phyloP scores from a whole-genome alignment of 2,888 invertebrate genomes.

The Holacanthella duospinosa region DNA sequence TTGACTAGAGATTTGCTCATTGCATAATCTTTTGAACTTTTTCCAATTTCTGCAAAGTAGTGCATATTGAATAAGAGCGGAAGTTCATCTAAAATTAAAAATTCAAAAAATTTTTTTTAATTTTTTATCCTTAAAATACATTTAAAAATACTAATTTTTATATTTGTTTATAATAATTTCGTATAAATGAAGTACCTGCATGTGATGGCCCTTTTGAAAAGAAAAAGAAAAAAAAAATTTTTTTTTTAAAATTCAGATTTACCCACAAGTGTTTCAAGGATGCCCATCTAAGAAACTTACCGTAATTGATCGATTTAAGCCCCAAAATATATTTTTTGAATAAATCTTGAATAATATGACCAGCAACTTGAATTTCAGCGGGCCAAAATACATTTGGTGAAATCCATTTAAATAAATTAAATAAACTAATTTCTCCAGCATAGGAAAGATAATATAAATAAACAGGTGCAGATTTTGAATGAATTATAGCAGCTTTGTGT shows the following conservation, averaged over 20 bases:
- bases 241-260: not conserved
- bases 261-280: not conserved
- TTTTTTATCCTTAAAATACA: too few species aligned
- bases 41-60: slow-evolving; percentile 30
- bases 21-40: slow-evolving; percentile 27
- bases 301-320: not conserved
- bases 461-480: slow-evolving; percentile 14
- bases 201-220: slow-evolving; percentile 11
- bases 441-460: slow-evolving; percentile 18
- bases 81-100: slow-evolving; percentile 25
- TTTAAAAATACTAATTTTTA: too few species aligned
- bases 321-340: slow-evolving; percentile 10
- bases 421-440: slow-evolving; percentile 15
- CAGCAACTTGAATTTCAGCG: slow-evolving; percentile 19
- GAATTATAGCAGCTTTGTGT: slow-evolving; percentile 16
- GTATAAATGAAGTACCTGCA: too few species aligned
- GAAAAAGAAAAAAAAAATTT: not conserved
- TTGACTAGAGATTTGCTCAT: slow-evolving; percentile 28
- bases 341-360: slow-evolving; percentile 14
- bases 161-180: too few species aligned
- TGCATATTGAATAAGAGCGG: slow-evolving; percentile 29
- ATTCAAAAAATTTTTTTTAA: not conserved
- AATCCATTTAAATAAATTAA: slow-evolving; percentile 19
- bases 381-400: slow-evolving; percentile 15
- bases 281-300: not conserved